Conservation (phyloP, 1,140 invertebrate genomes). For the Drosophila asahinai region DNA sequence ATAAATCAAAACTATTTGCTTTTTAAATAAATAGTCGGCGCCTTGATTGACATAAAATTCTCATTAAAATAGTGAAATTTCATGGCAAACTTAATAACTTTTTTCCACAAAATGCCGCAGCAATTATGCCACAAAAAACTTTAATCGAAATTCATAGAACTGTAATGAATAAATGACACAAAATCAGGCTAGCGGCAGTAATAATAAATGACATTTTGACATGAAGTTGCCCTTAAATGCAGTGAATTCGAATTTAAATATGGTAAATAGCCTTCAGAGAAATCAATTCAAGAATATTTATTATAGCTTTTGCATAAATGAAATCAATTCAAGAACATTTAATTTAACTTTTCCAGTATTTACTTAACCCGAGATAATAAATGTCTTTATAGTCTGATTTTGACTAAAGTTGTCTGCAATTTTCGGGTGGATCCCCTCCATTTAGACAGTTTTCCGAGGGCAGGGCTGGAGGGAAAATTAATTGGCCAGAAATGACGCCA, state of each 20-base stretch:
- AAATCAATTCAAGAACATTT: too few species aligned
- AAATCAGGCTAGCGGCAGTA: not conserved
- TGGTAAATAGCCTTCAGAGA: not conserved
- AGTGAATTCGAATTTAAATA: not conserved
- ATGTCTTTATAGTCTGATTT: conserved; percentile 15
- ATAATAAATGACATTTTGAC: not conserved
- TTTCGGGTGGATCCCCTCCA: conserved; percentile 9
- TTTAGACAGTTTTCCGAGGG: conserved; percentile 15
- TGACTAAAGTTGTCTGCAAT: not conserved
- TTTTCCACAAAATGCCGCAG: not conserved
- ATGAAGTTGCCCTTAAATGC: too few species aligned
- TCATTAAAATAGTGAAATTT: not conserved
- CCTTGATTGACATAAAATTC: too few species aligned
- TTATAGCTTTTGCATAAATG: too few species aligned
- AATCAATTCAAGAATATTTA: not conserved
- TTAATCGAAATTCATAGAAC: not conserved
- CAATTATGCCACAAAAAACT: not conserved
- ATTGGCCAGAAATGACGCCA: conserved; percentile 43
- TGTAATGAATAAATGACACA: not conserved
- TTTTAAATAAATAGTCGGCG: not conserved
- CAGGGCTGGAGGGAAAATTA: conserved; percentile 11
- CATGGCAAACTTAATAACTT: not conserved
- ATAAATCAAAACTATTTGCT: not conserved
- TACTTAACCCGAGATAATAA: conserved; percentile 1
- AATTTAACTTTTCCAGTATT: not conserved